Evolutionary conservation across 2,797 vertebrate species (phyloP).

Genomic region (Toxotes lorentzi): DNA sequence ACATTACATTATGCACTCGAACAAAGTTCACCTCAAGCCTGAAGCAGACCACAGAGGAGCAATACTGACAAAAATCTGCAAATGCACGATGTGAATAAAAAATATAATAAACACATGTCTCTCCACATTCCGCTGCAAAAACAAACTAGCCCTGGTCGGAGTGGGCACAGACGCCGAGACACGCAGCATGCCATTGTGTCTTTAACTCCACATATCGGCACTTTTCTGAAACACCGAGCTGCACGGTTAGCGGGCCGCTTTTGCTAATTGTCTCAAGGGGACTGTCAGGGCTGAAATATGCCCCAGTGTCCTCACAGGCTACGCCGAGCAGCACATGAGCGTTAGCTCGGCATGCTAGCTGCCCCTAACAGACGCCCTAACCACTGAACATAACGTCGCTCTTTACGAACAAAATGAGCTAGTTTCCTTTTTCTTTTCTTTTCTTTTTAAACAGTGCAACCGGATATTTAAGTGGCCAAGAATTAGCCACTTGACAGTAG

Average conservation of each 20-base stretch:
- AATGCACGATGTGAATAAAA: not conserved
- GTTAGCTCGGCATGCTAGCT: conserved; percentile 57
- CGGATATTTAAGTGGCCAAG: not conserved
- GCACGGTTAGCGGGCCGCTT: not conserved
- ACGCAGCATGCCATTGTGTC: not conserved
- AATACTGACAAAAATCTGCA: not conserved
- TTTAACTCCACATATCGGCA: conserved; percentile 6
- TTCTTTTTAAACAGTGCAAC: not conserved
- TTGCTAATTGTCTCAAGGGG: conserved; percentile 17
- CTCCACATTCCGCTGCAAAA: conserved; percentile 53
- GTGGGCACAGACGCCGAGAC: not conserved
- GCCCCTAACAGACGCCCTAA: conserved; percentile 3
- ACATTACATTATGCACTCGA: not conserved
- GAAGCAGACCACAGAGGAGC: not conserved
- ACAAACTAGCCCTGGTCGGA: not conserved
- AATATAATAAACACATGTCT: conserved; percentile 11
- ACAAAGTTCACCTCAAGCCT: conserved; percentile 54
- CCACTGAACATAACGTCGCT: not conserved
- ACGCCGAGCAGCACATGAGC: not conserved
- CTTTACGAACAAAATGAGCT: not conserved
- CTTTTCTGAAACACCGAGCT: conserved; percentile 25
- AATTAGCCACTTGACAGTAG: conserved; percentile 39
- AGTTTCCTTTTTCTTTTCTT: not conserved
- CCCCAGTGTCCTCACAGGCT: not conserved
- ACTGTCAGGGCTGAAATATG: conserved; percentile 34